Evolutionary conservation across 2,888 invertebrate genomes (phyloP).

Genomic region (Mycalesis mineus): DNA sequence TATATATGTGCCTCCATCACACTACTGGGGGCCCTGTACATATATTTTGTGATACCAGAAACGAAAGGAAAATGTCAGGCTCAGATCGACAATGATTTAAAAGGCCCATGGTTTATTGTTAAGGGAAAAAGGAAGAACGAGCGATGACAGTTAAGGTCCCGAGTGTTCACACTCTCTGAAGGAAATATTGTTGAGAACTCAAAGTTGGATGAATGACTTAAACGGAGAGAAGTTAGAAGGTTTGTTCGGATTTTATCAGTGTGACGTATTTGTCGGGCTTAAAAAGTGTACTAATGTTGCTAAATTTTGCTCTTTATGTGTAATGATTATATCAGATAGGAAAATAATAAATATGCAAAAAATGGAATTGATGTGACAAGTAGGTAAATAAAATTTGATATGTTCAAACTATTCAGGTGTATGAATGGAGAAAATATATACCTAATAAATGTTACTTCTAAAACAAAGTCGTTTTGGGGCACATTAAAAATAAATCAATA

Average conservation of each 20-base stretch:
- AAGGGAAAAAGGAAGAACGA: slow-evolving; percentile 40
- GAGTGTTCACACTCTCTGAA: slow-evolving; percentile 38
- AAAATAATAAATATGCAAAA: no score
- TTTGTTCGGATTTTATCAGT: not conserved
- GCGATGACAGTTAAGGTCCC: slow-evolving; percentile 51
- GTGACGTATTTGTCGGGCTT: not conserved
- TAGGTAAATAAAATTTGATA: no score
- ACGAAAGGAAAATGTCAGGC: slow-evolving; percentile 60
- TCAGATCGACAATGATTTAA: slow-evolving; percentile 55
- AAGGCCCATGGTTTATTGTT: slow-evolving; percentile 51
- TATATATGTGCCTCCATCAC: slow-evolving; percentile 64
- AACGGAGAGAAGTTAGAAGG: not conserved
- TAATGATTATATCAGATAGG: not conserved
- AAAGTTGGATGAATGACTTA: not conserved
- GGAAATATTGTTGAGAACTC: slow-evolving; percentile 19
- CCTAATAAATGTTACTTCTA: no score
- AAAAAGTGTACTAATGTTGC: not conserved
- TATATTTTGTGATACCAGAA: slow-evolving; percentile 53
- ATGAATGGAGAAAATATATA: no score
- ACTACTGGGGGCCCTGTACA: slow-evolving; percentile 58
- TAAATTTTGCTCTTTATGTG: not conserved
- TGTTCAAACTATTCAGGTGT: no score
- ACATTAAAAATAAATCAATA: no score
- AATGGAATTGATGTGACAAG: no score
- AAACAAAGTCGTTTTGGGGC: no score